Percentiles rank a stretch among this genome's conserved stretches.
Conservation (phyloP, 2,113 vertebrate species). For the Addax nasomaculatus region DNA sequence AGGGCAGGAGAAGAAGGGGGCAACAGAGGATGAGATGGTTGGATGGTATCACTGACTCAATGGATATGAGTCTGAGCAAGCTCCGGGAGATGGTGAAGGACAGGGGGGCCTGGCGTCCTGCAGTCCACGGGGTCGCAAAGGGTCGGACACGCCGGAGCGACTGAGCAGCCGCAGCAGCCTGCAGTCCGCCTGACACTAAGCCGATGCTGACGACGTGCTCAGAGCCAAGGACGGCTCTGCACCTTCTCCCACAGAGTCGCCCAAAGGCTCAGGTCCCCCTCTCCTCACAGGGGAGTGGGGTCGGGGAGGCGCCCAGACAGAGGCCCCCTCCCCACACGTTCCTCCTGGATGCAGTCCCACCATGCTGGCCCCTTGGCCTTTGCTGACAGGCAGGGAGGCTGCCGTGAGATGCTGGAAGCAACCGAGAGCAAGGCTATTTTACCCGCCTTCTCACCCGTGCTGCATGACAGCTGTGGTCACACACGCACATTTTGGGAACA, state of each 20-base stretch:
- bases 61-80: background rate
- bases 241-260: background rate
- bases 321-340: background rate
- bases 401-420: background rate
- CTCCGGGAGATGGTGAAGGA: background rate
- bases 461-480: background rate
- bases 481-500: background rate
- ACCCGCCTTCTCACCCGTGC: background rate
- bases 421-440: background rate
- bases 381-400: background rate
- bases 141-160: fast-evolving
- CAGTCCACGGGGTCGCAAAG: background rate
- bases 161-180: background rate
- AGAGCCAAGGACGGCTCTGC: background rate
- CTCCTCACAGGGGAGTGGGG: background rate
- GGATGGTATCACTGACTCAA: background rate
- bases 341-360: fast-evolving
- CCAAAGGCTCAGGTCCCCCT: background rate
- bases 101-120: background rate
- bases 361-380: background rate
- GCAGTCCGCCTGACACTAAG: background rate
- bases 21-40: background rate
- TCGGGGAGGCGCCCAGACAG: background rate
- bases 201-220: background rate
- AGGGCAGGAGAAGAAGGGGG: background rate